Evolutionary conservation across 2,888 invertebrate species (phyloP).

Genomic region (Dryomyza anilis): DNA sequence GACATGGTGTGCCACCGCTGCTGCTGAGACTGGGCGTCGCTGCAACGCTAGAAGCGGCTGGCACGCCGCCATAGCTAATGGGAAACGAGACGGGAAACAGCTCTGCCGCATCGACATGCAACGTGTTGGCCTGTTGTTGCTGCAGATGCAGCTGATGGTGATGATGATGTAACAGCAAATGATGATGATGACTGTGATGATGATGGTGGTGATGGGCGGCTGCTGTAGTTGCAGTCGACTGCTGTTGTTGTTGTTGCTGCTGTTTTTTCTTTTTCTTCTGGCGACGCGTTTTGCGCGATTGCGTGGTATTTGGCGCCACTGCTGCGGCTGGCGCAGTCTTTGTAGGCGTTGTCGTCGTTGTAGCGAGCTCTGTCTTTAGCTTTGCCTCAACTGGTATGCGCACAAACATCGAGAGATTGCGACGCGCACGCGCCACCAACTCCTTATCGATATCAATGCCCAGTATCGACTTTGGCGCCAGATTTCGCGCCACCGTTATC

Average conservation of each 20-base stretch:
- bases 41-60: background rate
- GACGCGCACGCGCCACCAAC: constrained; percentile 69
- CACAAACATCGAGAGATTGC: constrained; percentile 58
- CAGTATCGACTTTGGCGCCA: constrained; percentile 81
- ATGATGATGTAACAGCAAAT: constrained; percentile 43
- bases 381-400: constrained; percentile 46
- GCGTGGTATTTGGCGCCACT: too few relatives aligned
- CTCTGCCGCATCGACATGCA: constrained; percentile 52
- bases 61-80: constrained; percentile 75
- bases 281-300: too few relatives aligned
- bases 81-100: constrained; percentile 88
- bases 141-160: constrained; percentile 49
- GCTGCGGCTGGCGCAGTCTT: constrained; percentile 19
- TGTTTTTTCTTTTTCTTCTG: constrained; percentile 12
- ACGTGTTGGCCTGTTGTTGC: constrained; percentile 49
- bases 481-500: constrained; percentile 84
- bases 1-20: constrained; percentile 36
- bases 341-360: background rate
- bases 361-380: constrained; percentile 17
- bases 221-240: constrained; percentile 26
- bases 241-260: constrained; percentile 17
- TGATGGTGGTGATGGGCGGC: constrained; percentile 29
- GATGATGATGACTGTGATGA: constrained; percentile 43
- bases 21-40: constrained; percentile 30
- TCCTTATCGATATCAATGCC: constrained; percentile 95